Conservation (phyloP, 1,140 invertebrate genomes). For the Drosophila ficusphila region DNA sequence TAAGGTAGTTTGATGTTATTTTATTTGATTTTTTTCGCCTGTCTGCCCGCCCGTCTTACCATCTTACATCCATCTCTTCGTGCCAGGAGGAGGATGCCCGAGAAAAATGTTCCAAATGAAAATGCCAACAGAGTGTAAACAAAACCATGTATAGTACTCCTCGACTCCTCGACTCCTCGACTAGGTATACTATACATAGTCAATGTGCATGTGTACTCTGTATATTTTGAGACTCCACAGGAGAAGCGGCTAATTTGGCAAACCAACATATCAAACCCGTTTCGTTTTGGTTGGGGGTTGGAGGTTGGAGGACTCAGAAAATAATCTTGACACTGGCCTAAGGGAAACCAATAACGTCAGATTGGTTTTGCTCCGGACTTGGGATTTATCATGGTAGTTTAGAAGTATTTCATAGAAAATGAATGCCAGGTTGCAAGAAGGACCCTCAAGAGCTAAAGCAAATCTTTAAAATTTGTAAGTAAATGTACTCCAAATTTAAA, state of each 20-base stretch:
- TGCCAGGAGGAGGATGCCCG: slow-evolving; percentile 19
- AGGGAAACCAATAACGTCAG: slow-evolving; percentile 38
- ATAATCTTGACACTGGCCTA: slow-evolving; percentile 23
- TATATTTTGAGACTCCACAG: slow-evolving; percentile 26
- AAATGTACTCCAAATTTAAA: too few relatives aligned
- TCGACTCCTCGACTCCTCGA: too few relatives aligned
- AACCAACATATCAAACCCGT: slow-evolving; percentile 41
- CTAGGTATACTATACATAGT: slow-evolving; percentile 12
- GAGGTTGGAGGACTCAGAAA: background rate
- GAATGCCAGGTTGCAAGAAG: background rate
- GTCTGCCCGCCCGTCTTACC: slow-evolving; percentile 43
- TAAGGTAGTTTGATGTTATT: slow-evolving; percentile 82
- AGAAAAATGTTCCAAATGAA: slow-evolving; percentile 71
- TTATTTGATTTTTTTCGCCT: slow-evolving; percentile 75
- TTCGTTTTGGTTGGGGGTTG: background rate
- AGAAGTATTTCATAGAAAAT: slow-evolving; percentile 1
- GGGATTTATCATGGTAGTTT: background rate
- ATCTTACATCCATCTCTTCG: slow-evolving; percentile 14
- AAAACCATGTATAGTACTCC: slow-evolving; percentile 58
- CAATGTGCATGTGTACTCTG: slow-evolving; percentile 13
- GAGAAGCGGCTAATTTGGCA: slow-evolving; percentile 47
- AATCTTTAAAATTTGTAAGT: background rate
- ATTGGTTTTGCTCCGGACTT: slow-evolving; percentile 26
- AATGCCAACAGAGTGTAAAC: slow-evolving; percentile 77
- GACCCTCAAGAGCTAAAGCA: background rate